Conservation (phyloP, 1,140 invertebrate species). For the Dufourea novaeangliae region DNA sequence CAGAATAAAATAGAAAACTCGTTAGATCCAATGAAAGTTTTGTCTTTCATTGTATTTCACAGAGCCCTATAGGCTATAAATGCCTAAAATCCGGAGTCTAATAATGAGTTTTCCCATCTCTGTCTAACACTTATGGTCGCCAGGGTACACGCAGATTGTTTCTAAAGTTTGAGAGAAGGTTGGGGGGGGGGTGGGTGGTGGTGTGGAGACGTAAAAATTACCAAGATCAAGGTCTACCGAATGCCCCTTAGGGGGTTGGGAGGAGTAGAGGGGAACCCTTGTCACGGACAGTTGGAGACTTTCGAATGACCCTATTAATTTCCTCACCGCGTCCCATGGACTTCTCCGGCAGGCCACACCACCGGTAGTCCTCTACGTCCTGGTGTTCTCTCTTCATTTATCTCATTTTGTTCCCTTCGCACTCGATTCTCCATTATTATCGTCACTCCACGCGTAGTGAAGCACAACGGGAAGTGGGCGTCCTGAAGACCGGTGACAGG, state of each 20-base stretch:
- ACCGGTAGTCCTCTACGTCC: neutral
- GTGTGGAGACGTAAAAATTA: slow-evolving; percentile 18
- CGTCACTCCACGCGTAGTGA: slow-evolving; percentile 53
- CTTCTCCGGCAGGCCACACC: neutral
- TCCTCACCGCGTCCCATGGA: neutral
- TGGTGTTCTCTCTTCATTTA: slow-evolving; percentile 30
- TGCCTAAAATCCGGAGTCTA: no score
- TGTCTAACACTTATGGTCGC: no score
- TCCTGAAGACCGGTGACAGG: slow-evolving; percentile 63
- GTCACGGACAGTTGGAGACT: slow-evolving; percentile 36
- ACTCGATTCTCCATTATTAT: slow-evolving; percentile 68
- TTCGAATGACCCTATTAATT: slow-evolving; percentile 54
- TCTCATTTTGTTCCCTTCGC: slow-evolving; percentile 59
- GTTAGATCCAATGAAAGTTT: no score
- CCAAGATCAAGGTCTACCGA: neutral
- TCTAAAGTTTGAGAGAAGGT: no score
- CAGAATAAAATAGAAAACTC: no score
- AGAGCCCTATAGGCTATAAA: no score
- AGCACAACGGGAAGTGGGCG: slow-evolving; percentile 59
- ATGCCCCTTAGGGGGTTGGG: no score
- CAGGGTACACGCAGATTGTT: no score
- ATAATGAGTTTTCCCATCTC: no score
- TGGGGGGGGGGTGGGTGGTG: no score
- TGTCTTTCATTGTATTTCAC: no score
- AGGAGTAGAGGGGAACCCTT: slow-evolving; percentile 5